A percentile compares a stretch with the other conserved stretches of the same genome.
Evolutionary conservation across 1,140 invertebrate genomes (phyloP).

Genomic region (Thaumetopoea pityocampa): DNA sequence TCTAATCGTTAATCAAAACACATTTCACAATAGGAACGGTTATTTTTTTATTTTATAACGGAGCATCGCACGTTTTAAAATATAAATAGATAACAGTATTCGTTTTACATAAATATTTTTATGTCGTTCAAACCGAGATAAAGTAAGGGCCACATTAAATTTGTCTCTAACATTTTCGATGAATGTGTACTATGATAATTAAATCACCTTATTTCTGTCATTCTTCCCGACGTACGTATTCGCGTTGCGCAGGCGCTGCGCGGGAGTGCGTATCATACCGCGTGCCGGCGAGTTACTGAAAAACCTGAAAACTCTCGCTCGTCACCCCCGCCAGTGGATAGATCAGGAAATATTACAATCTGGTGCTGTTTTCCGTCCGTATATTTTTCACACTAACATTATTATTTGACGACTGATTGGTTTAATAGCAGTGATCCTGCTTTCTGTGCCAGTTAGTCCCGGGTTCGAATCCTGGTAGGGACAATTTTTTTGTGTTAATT

Average conservation of each 20-base stretch:
- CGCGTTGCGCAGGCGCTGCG: conserved; percentile 33
- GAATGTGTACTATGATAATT: background rate
- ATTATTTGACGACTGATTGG: background rate
- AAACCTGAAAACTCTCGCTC: conserved; percentile 39
- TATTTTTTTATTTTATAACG: no score
- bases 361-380: conserved; percentile 2
- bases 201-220: conserved; percentile 32
- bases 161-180: background rate
- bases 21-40: no score
- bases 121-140: no score
- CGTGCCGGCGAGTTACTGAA: conserved; percentile 34
- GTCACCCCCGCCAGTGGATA: conserved; percentile 22
- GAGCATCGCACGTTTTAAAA: no score
- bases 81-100: no score
- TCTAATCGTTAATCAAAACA: no score
- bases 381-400: background rate
- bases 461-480: no score
- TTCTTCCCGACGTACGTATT: conserved; percentile 13
- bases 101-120: no score
- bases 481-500: no score
- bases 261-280: conserved; percentile 36
- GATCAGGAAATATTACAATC: conserved; percentile 2
- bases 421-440: no score
- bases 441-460: no score
- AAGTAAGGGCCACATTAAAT: no score